Base-by-base conservation (phyloP, 2,888 invertebrate species). In the Salticus scenicus region DNA sequence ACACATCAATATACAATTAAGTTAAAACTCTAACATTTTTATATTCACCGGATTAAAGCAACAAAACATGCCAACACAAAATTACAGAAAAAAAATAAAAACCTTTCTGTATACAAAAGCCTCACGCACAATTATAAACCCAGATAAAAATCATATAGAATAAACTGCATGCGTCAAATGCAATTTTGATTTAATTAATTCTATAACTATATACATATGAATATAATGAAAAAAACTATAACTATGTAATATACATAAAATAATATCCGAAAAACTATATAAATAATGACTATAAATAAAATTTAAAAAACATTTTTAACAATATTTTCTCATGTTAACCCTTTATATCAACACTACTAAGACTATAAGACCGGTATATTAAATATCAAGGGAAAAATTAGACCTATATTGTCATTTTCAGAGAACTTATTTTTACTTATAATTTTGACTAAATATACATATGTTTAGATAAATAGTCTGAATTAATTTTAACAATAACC, bases 191-290 rank as follows among this genome's bases (percentile, higher is more conserved):
- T 37, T 10, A 37, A 10, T 37, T 37, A n/a, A n/a, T 10, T 37
- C 37, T 37, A 79, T 47, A 41, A 42, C n/a, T n/a, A n/a, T n/a
- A 42, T 41, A 72, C 63, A 71, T 70, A 79, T 41, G 51, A 20
- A 76, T 31, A 37, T 37, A 37, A 37, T 7, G 37, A 37, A 7
- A 7, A 10, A 37, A 37, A 10, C 37, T 37, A 37, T 37, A 37
- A 37, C 37, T 37, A 4, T 37, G 10, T 37, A 37, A 37, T 37
- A 37, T 37, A 37, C 37, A 37, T 10, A 37, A 37, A 37, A 7
- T 37, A 4, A 37, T 7, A 10, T 4, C 10, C 10, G 37, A 10
- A 10, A 37, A 37, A 37, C 37, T 37, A 7, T 37, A 37, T 37
- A 37, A 37, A 37, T 37, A 37, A 17, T 51, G 51, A 51, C 51